Base-by-base conservation (phyloP, 2,113 vertebrate genomes). In the Corythaeola cristata region DNA sequence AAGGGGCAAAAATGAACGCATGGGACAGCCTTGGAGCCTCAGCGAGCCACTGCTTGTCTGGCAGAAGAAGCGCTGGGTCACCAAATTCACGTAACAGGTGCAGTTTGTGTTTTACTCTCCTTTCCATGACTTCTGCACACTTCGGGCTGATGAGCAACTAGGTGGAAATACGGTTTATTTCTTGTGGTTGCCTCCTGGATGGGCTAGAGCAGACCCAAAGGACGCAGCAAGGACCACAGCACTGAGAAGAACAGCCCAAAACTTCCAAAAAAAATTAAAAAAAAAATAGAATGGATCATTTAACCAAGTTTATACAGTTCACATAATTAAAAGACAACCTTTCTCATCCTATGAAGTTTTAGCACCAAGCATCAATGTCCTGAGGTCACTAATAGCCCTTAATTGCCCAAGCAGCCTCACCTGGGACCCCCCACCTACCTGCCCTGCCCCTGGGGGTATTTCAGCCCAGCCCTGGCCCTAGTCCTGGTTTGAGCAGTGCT, bases 401-500 rank as follows among this genome's bases (percentile, higher is more conserved):
- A 83, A 66, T 8, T 45, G 12, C 28, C 30, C 26, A 69, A 78
- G 4, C 8, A 93, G 27, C 30, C 17, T 24, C 55, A 82, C 9
- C 19, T 77, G 49, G 18, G 5, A 35, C 3, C 3, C 7, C 7
- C 32, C 16, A 33, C 15, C 45, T 9, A 2, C 12, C 6, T 44
- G 41, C 17, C 60, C 50, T 9, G 7, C 11, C 17, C n/a, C 23
- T 15, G 6, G 5, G 9, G 17, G 4, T 47, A 58, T 71, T 79
- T 91, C 12, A 91, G 24, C 32, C 59, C 35, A 52, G 11, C 20
- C 3, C 3, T 27, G 6, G 16, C 3, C 22, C 1, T 3, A 3
- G 1, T 1, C 1, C 17, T 37, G 15, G 5, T 52, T 62, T 82
- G 11, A 41, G 26, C 3, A 37, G n/a, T 44, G 24, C 5, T 0